Evolutionary conservation across 2,797 vertebrate species (phyloP), one percentile per base, ranked within the genome.

Genomic region (Nasua narica): DNA sequence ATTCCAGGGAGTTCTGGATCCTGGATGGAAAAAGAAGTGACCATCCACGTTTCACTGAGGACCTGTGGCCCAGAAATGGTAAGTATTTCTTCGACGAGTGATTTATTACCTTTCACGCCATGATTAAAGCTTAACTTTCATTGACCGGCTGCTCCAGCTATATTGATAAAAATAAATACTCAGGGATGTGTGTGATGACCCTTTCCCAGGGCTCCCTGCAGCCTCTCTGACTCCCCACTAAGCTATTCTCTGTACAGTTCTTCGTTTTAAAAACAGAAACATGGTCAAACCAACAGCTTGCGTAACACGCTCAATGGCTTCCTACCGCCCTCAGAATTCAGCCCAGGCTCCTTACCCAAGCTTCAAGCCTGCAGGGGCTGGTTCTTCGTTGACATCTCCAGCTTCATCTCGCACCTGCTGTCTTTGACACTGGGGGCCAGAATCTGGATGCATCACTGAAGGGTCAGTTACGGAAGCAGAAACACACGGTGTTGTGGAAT

Each of bases 121-220:
- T 25, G 43, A 87, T 92, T 96, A 67, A 91, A 96, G 56, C 92
- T 95, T 96, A 89, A 98, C 94, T 90, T 95, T 85, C 72, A 82
- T 78, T 43, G 91, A 92, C 48, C 82, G 21, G 52, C n/a, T 48
- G 35, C 86, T 94, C 85, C 29, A 21, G 43, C 48, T 48, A 29
- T 35, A 7, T 21, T 13, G 54, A 54, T 27, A 43, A 81, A 96
- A 58, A 76, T 76, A 69, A 65, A 60, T 65, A 78, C 79, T 35
- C 62, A 21, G n/a, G 70, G 25, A 93, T 3, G 2, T 7, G 21
- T 14, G 62, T 60, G 65, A 29, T 4, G 3, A 50, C 60, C 15
- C 54, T 90, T 43, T 85, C 79, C 21, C 52, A n/a, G 56, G 23
- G 32, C 18, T 48, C 87, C 74, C 52, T 25, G 21, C 27, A 2